Evolutionary conservation across 2,888 invertebrate species (phyloP).

Genomic region (Eupeodes latifasciatus): DNA sequence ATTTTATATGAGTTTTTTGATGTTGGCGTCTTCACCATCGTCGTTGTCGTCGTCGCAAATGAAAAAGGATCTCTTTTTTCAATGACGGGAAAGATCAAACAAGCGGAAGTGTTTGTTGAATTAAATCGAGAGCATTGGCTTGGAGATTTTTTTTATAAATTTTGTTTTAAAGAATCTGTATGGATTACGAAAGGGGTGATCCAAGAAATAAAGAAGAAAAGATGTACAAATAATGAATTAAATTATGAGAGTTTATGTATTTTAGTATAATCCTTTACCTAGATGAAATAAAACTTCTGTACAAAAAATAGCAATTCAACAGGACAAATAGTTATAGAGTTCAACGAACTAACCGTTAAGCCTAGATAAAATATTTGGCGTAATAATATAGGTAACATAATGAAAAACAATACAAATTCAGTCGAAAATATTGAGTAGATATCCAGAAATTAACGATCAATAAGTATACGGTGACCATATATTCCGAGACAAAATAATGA

Average conservation of each 20-base stretch:
- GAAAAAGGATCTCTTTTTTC: slow-evolving; percentile 62
- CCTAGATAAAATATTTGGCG: too few species aligned
- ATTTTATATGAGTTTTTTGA: slow-evolving; percentile 67
- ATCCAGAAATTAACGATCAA: too few species aligned
- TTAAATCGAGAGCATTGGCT: slow-evolving; percentile 74
- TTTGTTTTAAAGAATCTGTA: slow-evolving; percentile 43
- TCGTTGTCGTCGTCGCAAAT: neutral
- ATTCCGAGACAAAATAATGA: too few species aligned
- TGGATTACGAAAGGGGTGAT: slow-evolving; percentile 25
- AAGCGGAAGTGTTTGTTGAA: slow-evolving; percentile 76
- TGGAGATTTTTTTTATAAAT: slow-evolving; percentile 17
- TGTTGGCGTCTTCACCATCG: slow-evolving; percentile 32
- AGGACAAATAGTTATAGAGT: too few species aligned
- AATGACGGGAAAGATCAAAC: slow-evolving; percentile 67
- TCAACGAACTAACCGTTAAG: too few species aligned
- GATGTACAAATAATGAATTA: neutral
- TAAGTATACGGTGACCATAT: too few species aligned
- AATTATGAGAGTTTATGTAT: neutral
- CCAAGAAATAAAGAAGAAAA: neutral
- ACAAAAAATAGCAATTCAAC: too few species aligned
- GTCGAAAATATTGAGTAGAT: too few species aligned
- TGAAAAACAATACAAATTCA: too few species aligned
- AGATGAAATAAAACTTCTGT: too few species aligned
- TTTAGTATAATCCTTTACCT: too few species aligned
- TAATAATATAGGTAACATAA: too few species aligned